Conservation (phyloP, 2,113 vertebrate genomes). For the Balaeniceps rex region DNA sequence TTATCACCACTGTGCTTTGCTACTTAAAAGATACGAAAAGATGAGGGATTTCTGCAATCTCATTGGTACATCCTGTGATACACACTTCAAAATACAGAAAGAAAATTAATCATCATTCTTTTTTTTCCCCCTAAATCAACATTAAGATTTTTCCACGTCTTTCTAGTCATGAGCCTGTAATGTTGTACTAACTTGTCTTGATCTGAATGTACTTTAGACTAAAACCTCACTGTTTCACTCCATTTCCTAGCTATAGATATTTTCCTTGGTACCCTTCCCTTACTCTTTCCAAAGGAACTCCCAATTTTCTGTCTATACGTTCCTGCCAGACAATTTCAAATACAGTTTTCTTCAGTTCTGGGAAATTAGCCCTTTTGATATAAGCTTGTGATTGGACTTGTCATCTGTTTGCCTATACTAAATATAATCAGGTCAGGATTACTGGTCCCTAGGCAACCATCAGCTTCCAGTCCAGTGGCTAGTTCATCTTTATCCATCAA, state of each 20-base stretch:
- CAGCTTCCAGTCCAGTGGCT: conserved; percentile 1
- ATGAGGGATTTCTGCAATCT: background rate
- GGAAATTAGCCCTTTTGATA: conserved; percentile 4
- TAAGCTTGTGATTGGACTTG: background rate
- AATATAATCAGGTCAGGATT: conserved; percentile 22
- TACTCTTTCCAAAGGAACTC: background rate
- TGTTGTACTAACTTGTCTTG: background rate
- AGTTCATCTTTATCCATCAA: conserved; percentile 12
- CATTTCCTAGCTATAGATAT: background rate
- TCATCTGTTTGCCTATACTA: background rate
- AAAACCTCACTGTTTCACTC: background rate
- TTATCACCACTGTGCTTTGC: background rate
- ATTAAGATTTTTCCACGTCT: background rate
- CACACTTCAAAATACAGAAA: background rate
- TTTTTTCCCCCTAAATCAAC: background rate
- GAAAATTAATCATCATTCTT: background rate
- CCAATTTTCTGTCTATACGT: background rate
- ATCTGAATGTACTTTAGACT: background rate
- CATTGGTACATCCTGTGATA: background rate
- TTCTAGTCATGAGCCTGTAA: background rate
- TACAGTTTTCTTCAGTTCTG: background rate
- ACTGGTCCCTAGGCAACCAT: conserved; percentile 27
- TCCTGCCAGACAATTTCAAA: background rate
- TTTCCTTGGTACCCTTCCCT: background rate
- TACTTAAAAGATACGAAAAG: background rate